These are phyloP conservation scores for Formicarius rufipectus DNA, from an alignment of 2,113 vertebrate species.

Conservation along the genomic window DNA sequence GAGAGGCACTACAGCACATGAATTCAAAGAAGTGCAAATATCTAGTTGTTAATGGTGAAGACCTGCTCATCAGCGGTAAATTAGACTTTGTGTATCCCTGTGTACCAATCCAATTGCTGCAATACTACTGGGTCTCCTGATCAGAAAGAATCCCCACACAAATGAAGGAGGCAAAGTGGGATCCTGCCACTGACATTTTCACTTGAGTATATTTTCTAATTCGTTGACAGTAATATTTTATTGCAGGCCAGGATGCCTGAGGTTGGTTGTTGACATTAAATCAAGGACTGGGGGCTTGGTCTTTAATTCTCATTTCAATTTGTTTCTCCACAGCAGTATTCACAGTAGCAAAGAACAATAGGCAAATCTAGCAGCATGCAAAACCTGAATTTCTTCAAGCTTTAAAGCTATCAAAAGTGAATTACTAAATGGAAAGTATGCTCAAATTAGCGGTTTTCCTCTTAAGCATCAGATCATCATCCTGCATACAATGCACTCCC, in stretches of 20 bases:
- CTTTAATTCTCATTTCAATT: background rate
- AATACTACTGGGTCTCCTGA: background rate
- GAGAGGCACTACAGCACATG: background rate
- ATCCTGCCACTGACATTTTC: background rate
- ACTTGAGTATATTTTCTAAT: background rate
- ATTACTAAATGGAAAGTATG: background rate
- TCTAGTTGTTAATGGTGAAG: background rate
- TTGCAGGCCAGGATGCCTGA: background rate
- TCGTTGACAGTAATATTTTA: background rate
- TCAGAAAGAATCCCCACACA: background rate
- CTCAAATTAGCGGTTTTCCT: background rate
- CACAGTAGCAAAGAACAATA: rapidly evolving
- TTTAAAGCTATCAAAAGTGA: background rate
- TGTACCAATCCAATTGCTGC: background rate
- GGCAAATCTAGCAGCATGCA: background rate
- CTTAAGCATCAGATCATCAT: background rate
- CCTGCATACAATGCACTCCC: rapidly evolving
- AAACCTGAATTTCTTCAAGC: background rate
- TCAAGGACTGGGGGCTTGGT: background rate
- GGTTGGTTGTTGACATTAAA: background rate
- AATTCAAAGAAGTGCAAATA: background rate
- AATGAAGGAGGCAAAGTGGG: background rate
- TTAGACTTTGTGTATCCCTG: background rate
- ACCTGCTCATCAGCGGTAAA: background rate
- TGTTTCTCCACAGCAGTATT: background rate